Base-by-base conservation (phyloP, 2,113 vertebrate genomes). In the Ammospiza caudacuta region DNA sequence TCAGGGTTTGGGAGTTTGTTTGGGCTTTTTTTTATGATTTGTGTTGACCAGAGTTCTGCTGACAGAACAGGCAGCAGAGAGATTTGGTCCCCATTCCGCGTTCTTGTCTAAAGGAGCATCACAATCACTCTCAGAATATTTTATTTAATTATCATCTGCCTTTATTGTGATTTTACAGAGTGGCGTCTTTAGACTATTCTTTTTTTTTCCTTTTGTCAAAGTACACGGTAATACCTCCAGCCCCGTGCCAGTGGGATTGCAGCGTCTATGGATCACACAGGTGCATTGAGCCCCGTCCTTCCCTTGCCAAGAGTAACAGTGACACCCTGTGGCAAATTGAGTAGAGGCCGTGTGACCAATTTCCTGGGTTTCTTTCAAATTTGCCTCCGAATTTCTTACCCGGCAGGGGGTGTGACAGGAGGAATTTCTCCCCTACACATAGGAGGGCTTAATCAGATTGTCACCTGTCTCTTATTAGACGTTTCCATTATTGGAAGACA, bases 291-390 rank as follows among this genome's bases (percentile, higher is more conserved):
- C 62, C 4, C 17, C 43, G 16, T 83, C 16, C 64, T 33, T 59
- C 33, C 0, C 29, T 87, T 89, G 57, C 78, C 74, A 57, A n/a
- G 92, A 64, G 78, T 44, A 94, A 84, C 57, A 88, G 84, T 92
- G 96, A 89, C 95, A 89, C 62, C 93, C 39, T 84, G 90, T 92
- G 96, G 92, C 64, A 10, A 63, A 6, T 8, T 39, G 37, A 7
- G 6, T 7, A 33, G n/a, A n/a, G 15, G 22, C 24, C 24, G 33
- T 31, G 39, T 8, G 29, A 33, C 3, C 23, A 5, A 39, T 35
- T 77, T 28, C 28, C 41, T 4, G 6, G 14, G 23, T 51, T 67
- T 28, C 33, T 43, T 64, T 33, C 46, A 22, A 64, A 58, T 58
- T 69, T 0, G 1, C 19, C 13, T 90, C 59, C 5, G 31, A 44